phyloP scores from a whole-genome alignment of 2,113 vertebrate species.

The Naja naja region DNA sequence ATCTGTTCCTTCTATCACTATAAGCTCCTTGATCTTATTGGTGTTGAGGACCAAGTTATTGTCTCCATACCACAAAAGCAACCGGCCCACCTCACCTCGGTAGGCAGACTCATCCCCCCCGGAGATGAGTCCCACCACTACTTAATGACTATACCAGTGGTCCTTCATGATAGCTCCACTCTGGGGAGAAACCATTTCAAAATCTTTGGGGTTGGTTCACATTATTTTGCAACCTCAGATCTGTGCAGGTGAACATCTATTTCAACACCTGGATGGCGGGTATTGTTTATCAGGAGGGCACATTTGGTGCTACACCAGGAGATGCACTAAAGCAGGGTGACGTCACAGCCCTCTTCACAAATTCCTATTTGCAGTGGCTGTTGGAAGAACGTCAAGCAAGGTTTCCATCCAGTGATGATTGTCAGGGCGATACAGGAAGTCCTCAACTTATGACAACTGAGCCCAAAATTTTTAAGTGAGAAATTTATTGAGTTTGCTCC shows the following conservation, averaged over 20 bases:
- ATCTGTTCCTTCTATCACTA: no score
- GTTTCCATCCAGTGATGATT: neutral
- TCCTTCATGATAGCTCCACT: neutral
- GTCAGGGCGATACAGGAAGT: neutral
- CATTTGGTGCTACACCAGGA: conserved; percentile 11
- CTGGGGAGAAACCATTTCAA: neutral
- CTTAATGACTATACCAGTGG: neutral
- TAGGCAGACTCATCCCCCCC: no score
- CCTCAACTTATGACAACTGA: neutral
- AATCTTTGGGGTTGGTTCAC: conserved; percentile 1
- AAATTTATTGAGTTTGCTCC: no score
- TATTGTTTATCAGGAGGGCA: neutral
- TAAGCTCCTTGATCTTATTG: no score
- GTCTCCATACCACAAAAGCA: no score
- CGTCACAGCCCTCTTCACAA: neutral
- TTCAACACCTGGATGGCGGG: neutral
- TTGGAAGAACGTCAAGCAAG: neutral
- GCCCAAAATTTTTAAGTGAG: neutral
- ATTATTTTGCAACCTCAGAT: neutral
- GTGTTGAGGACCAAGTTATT: no score
- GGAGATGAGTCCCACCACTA: neutral
- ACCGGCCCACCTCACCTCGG: no score
- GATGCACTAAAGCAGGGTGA: neutral
- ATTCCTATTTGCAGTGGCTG: neutral
- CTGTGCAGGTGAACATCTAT: neutral